Conservation (phyloP, 2,888 invertebrate genomes). For the Machimus atricapillus region DNA sequence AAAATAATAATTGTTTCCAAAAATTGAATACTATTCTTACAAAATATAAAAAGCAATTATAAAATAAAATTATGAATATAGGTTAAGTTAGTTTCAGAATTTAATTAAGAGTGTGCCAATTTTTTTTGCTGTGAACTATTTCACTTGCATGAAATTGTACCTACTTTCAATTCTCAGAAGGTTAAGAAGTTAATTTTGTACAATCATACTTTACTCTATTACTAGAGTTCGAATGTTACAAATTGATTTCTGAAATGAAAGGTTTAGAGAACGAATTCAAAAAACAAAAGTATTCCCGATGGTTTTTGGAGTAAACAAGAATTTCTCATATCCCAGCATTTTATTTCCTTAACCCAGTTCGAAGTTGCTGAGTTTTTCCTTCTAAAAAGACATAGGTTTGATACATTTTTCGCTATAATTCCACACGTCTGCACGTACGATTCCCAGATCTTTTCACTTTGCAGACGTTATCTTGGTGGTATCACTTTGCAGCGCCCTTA, state of each 20-base stretch:
- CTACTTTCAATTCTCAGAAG: no score
- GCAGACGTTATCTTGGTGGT: not conserved
- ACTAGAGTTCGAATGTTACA: not conserved
- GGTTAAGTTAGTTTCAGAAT: no score
- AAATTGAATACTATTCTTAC: no score
- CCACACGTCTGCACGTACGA: not conserved
- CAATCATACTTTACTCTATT: no score
- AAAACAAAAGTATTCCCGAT: not conserved
- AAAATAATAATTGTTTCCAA: no score
- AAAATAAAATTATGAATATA: no score
- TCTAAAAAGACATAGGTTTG: not conserved
- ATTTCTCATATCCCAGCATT: not conserved
- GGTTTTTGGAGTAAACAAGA: not conserved
- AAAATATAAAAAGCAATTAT: no score
- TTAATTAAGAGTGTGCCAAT: no score
- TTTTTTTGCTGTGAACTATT: no score
- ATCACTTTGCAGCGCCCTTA: not conserved
- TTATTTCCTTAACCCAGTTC: not conserved
- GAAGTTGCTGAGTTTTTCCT: not conserved
- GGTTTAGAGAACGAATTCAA: not conserved
- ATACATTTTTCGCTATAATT: not conserved
- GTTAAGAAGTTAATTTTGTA: no score
- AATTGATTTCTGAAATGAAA: not conserved
- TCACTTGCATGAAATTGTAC: no score
- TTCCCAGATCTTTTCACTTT: not conserved